These are phyloP conservation scores for Euproctis similis DNA, from an alignment of 2,888 invertebrate species.

Conservation along the genomic window DNA sequence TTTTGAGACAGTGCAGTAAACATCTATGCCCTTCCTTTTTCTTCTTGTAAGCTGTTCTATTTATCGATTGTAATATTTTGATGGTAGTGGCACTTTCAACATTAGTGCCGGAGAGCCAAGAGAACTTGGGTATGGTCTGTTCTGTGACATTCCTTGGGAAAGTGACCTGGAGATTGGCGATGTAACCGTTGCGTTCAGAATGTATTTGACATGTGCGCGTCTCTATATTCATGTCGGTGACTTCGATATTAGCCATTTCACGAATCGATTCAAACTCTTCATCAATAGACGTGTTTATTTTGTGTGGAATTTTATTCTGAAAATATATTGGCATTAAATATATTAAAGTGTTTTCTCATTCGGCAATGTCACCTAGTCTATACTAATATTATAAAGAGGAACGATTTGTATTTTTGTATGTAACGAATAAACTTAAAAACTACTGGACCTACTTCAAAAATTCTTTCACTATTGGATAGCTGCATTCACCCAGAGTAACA, in stretches of 20 bases:
- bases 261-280: constrained; percentile 71
- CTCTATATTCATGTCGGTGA: constrained; percentile 76
- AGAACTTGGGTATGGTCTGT: constrained; percentile 67
- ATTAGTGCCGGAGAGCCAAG: constrained; percentile 70
- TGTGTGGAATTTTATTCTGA: constrained; percentile 53
- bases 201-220: constrained; percentile 77
- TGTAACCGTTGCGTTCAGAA: constrained; percentile 70
- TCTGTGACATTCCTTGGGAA: constrained; percentile 75
- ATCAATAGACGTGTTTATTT: constrained; percentile 54
- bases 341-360: neutral
- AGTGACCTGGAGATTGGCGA: constrained; percentile 73
- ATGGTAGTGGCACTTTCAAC: constrained; percentile 83
- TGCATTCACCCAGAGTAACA: too few relatives aligned
- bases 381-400: too few relatives aligned
- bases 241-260: constrained; percentile 69
- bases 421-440: too few relatives aligned
- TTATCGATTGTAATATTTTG: constrained; percentile 86
- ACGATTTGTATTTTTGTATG: neutral
- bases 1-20: constrained; percentile 87
- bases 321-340: constrained; percentile 11
- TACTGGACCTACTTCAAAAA: too few relatives aligned
- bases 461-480: too few relatives aligned
- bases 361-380: too few relatives aligned
- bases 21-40: constrained; percentile 91
- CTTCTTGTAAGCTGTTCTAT: constrained; percentile 86